phyloP scores from a whole-genome alignment of 2,113 vertebrate species.

The Coptodon bakossiorum region DNA sequence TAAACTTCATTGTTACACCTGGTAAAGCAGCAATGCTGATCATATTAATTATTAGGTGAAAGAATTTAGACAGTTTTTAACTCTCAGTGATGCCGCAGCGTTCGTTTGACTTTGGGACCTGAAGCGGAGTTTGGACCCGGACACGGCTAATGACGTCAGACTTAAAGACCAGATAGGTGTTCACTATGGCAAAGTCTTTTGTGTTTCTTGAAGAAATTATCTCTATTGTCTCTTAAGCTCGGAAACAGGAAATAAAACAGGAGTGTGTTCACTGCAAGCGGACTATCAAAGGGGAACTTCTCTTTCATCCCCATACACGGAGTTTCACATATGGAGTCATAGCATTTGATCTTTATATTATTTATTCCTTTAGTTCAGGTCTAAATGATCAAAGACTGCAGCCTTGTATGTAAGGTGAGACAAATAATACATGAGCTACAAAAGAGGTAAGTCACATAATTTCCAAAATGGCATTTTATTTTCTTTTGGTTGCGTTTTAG shows the following conservation, averaged over 20 bases:
- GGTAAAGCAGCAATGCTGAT: fast-evolving
- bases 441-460: not conserved
- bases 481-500: not conserved
- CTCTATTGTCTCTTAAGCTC: not conserved
- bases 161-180: fast-evolving
- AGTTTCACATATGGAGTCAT: not conserved
- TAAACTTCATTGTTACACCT: not conserved
- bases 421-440: not conserved
- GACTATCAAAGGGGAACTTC: not conserved
- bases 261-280: not conserved
- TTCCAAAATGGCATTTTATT: not conserved
- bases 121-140: fast-evolving
- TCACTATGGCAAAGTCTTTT: not conserved
- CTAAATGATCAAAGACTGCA: not conserved
- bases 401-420: not conserved
- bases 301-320: not conserved
- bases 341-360: not conserved
- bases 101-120: not conserved
- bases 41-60: too few relatives aligned
- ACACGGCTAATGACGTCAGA: not conserved
- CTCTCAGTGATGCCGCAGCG: fast-evolving
- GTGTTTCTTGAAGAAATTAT: not conserved
- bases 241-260: not conserved
- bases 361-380: not conserved
- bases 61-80: not conserved